Percentiles rank a stretch among this genome's conserved stretches.
These are phyloP conservation scores for Anableps anableps DNA, from an alignment of 2,797 vertebrate species.

Conservation along the genomic window DNA sequence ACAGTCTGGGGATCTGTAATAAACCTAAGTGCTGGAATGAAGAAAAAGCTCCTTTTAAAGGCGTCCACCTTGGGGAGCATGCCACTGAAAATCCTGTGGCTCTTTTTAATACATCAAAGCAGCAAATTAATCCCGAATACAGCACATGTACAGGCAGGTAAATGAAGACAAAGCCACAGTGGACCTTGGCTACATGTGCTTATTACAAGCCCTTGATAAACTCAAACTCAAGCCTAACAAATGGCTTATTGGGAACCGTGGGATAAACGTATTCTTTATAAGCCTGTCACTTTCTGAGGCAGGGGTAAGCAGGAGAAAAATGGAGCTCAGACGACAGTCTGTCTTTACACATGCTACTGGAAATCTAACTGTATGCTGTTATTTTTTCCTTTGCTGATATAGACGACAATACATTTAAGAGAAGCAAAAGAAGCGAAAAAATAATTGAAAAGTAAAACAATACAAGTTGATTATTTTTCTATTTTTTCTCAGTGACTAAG, in stretches of 20 bases:
- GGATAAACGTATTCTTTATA: conserved; percentile 81
- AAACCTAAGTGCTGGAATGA: conserved; percentile 85
- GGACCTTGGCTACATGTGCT: conserved; percentile 68
- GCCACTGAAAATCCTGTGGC: conserved; percentile 72
- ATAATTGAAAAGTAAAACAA: conserved; percentile 32
- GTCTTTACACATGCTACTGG: conserved; percentile 7
- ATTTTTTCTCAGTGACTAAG: conserved; percentile 55
- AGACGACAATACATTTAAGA: background rate
- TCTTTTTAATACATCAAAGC: conserved; percentile 83
- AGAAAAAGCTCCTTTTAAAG: conserved; percentile 83
- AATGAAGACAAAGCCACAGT: conserved; percentile 83
- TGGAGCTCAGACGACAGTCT: conserved; percentile 44
- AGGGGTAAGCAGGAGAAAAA: conserved; percentile 61
- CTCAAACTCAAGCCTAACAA: conserved; percentile 74
- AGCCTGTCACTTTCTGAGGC: conserved; percentile 73
- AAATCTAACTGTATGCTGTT: conserved; percentile 8
- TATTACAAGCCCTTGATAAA: conserved; percentile 80
- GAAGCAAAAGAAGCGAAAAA: background rate
- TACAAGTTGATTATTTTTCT: conserved; percentile 37
- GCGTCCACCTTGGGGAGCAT: conserved; percentile 71
- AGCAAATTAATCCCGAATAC: conserved; percentile 80
- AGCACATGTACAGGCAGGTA: conserved; percentile 81
- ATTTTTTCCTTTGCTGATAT: background rate
- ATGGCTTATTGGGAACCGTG: conserved; percentile 77
- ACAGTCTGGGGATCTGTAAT: conserved; percentile 80